A percentile compares a stretch with the other conserved stretches of the same genome.
phyloP scores from a whole-genome alignment of 2,888 invertebrate genomes.

The Pollenia amentaria region DNA sequence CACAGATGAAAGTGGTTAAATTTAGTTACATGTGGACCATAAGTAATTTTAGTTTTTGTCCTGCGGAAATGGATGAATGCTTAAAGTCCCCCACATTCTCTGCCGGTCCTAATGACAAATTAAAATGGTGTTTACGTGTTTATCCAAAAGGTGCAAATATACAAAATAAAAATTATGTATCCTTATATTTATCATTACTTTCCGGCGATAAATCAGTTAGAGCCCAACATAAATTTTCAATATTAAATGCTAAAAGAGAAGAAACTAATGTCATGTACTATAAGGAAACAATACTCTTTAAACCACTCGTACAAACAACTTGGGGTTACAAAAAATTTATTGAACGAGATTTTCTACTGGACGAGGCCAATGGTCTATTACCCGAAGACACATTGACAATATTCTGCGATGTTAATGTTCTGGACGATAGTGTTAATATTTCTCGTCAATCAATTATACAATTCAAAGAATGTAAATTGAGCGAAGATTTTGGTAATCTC shows the following conservation, averaged over 20 bases:
- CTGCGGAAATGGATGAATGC: slow-evolving; percentile 99
- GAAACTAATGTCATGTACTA: slow-evolving; percentile 99
- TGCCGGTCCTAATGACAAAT: slow-evolving; percentile 99
- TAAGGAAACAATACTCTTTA: no score
- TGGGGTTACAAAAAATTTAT: no score
- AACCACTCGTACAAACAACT: no score
- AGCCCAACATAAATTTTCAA: slow-evolving; percentile 99
- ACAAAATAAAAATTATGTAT: slow-evolving; percentile 99
- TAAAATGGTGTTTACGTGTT: slow-evolving; percentile 99
- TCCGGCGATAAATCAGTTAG: slow-evolving; percentile 99
- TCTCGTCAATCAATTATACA: slow-evolving; percentile 80
- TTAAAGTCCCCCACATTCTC: slow-evolving; percentile 99
- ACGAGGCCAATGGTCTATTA: slow-evolving; percentile 83
- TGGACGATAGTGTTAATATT: slow-evolving; percentile 94
- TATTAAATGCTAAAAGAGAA: slow-evolving; percentile 99
- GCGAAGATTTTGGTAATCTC: slow-evolving; percentile 96
- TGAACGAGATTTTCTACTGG: no score
- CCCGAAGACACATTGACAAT: slow-evolving; percentile 99
- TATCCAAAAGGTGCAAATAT: slow-evolving; percentile 99
- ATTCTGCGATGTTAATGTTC: slow-evolving; percentile 99
- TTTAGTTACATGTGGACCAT: slow-evolving; percentile 99
- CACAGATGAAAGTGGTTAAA: slow-evolving; percentile 99
- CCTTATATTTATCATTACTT: slow-evolving; percentile 98
- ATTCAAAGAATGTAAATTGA: slow-evolving; percentile 96
- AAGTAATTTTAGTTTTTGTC: slow-evolving; percentile 99